Evolutionary conservation across 1,140 invertebrate genomes (phyloP), one percentile per base, ranked within the genome.

Genomic region (Penaeus vannamei): DNA sequence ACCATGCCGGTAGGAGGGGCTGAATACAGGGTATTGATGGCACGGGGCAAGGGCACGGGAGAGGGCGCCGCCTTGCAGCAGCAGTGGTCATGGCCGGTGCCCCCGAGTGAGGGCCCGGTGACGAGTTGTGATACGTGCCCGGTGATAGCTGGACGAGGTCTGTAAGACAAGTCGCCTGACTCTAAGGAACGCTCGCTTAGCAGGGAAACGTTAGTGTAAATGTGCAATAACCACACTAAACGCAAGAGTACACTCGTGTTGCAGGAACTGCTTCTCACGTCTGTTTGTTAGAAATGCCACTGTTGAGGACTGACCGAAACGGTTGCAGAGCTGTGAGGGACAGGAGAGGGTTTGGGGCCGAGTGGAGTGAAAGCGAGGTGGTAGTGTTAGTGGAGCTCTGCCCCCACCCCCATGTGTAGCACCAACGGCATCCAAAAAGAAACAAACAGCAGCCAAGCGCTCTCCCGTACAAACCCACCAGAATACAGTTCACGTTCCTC

Each of bases 181-280:
- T 89, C 88, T 90, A 90, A 90, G 88, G 84, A 90, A 85, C 53
- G 84, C 84, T 86, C 77, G 76, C 88, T 83, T 90, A 83, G 88
- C 77, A 90, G 84, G 84, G 66, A 90, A 90, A 90, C 77, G 84
- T 90, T 85, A 90, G 83, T 85, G 84, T 90, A 90, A 90, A 85
- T 90, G 88, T 90, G 88, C 88, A 90, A 90, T 90, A 90, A 90
- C 76, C 88, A 90, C 88, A 86, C 88, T 90, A 90, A 90, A 84
- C 82, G 87, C 69, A 89, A 85, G 79, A 85, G 72, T 77, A 82
- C 76, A 85, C 76, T 84, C 87, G 84, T 85, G 83, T 85, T 59
- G 84, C 62, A 90, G 88, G 88, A 90, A 90, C 83, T 90, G 88
- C 88, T 90, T 90, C 88, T 90, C 88, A 90, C 69, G 87, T 89